Conservation (phyloP, 1,140 invertebrate species). For the Microplitis mediator region DNA sequence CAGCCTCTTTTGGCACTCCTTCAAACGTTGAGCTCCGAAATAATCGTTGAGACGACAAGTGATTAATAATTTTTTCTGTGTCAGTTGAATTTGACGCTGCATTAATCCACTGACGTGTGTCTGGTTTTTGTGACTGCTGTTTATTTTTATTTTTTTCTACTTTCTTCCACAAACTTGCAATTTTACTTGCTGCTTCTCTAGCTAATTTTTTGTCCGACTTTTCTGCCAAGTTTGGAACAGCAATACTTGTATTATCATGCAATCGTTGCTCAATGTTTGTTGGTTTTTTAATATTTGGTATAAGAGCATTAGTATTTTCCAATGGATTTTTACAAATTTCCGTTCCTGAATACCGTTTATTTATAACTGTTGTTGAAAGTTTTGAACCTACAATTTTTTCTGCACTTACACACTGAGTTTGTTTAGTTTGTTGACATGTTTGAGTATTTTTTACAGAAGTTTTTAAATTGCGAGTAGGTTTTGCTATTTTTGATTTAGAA, state of each 20-base stretch:
- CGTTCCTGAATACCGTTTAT: slow-evolving; percentile 6
- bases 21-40: slow-evolving; percentile 76
- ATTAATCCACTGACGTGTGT: slow-evolving; percentile 72
- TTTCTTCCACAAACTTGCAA: slow-evolving; percentile 87
- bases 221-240: slow-evolving; percentile 59
- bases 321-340: slow-evolving; percentile 30
- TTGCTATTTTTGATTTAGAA: slow-evolving; percentile 50
- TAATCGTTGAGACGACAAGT: slow-evolving; percentile 59
- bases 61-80: slow-evolving; percentile 15
- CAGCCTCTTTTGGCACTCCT: slow-evolving; percentile 61
- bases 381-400: slow-evolving; percentile 45
- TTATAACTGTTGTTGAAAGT: background rate
- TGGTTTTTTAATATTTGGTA: slow-evolving; percentile 40
- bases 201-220: slow-evolving; percentile 57
- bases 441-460: slow-evolving; percentile 39
- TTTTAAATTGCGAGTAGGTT: slow-evolving; percentile 43
- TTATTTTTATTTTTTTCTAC: slow-evolving; percentile 77
- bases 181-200: slow-evolving; percentile 83
- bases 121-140: slow-evolving; percentile 60
- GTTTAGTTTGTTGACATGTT: slow-evolving; percentile 40
- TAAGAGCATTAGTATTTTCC: background rate
- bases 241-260: slow-evolving; percentile 68
- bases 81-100: slow-evolving; percentile 43
- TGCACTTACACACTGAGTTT: slow-evolving; percentile 47
- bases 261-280: slow-evolving; percentile 53